Percentiles rank a stretch among this genome's conserved stretches.
Conservation (phyloP, 2,888 invertebrate genomes). For the Archaeoteleia sp. region DNA sequence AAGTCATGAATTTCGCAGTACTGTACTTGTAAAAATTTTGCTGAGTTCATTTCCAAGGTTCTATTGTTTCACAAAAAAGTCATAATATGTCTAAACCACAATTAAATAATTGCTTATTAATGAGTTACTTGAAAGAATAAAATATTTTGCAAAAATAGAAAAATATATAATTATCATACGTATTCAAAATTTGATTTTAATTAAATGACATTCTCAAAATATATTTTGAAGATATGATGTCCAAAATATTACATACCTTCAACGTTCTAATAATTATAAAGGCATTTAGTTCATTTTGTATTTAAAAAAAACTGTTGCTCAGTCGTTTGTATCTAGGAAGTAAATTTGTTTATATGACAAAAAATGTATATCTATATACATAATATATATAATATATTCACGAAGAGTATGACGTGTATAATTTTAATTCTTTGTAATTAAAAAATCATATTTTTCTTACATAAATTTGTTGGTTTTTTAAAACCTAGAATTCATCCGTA, state of each 20-base stretch:
- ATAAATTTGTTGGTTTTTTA: no score
- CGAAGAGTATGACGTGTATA: no score
- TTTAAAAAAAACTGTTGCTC: conserved; percentile 22
- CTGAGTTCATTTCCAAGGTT: conserved; percentile 5
- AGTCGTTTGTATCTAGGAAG: conserved; percentile 6
- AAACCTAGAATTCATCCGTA: no score
- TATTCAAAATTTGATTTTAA: conserved; percentile 9
- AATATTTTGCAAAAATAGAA: neutral
- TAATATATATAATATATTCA: no score
- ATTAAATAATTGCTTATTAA: neutral
- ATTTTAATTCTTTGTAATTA: no score
- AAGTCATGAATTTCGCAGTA: neutral
- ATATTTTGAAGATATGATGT: no score
- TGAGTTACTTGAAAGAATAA: no score
- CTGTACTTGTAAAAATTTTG: neutral
- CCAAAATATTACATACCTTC: conserved; percentile 15
- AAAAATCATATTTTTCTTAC: no score
- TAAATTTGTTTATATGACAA: conserved; percentile 28
- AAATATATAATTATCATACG: no score
- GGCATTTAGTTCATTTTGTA: conserved; percentile 30
- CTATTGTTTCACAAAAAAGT: neutral
- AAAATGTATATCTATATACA: no score
- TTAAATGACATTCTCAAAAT: no score
- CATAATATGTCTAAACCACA: neutral
- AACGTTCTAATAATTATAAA: conserved; percentile 41